A percentile compares a stretch with the other conserved stretches of the same genome.
phyloP scores from a whole-genome alignment of 2,888 invertebrate species.

The Lasioglossum morio region DNA sequence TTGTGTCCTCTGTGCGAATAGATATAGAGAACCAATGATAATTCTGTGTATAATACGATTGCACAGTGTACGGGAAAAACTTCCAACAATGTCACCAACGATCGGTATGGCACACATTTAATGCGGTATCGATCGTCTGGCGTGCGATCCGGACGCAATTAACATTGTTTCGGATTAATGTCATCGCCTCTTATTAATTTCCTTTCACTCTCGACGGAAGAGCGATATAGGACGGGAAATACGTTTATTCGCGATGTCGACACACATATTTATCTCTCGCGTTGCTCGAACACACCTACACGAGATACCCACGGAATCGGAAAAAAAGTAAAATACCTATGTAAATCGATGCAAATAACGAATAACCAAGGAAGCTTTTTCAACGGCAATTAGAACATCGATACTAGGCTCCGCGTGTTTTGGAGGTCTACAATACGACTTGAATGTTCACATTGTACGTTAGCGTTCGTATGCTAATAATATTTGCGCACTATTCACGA shows the following conservation, averaged over 20 bases:
- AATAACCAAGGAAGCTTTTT: background rate
- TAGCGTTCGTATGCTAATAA: constrained; percentile 31
- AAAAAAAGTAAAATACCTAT: too few species aligned
- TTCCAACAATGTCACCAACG: constrained; percentile 6
- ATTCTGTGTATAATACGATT: background rate
- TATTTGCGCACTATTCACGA: constrained; percentile 8
- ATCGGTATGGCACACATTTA: background rate
- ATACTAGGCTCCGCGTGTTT: background rate
- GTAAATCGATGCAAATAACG: background rate
- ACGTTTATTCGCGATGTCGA: background rate
- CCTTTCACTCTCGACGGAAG: constrained; percentile 13
- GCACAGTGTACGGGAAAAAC: background rate
- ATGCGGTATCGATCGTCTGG: background rate
- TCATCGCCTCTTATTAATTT: constrained; percentile 27
- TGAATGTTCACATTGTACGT: background rate
- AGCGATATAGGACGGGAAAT: background rate
- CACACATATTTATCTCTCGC: background rate
- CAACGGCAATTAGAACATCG: background rate
- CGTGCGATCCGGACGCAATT: constrained; percentile 11
- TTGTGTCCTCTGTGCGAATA: background rate
- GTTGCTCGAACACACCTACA: background rate
- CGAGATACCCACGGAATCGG: background rate
- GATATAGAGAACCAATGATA: background rate
- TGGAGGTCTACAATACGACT: background rate
- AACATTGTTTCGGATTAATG: constrained; percentile 36